Conservation (phyloP, 1,140 invertebrate species). For the Bombus polaris region DNA sequence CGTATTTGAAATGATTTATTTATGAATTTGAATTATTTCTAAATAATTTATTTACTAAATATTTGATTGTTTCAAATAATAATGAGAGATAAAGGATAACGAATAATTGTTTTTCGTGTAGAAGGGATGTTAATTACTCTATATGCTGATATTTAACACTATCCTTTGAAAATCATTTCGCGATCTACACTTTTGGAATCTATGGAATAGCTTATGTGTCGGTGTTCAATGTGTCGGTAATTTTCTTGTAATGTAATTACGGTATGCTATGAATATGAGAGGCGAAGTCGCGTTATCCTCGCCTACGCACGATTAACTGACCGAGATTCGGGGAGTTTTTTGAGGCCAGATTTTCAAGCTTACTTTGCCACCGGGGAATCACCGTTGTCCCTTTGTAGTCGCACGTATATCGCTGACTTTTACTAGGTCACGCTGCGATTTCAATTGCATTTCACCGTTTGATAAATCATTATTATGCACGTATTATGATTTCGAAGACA, state of each 20-base stretch:
- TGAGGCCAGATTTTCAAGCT: slow-evolving; percentile 21
- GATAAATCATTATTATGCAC: neutral
- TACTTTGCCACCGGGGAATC: neutral
- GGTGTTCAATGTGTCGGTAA: neutral
- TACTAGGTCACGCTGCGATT: neutral
- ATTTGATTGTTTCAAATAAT: too few relatives aligned
- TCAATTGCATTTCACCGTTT: neutral
- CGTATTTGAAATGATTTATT: too few relatives aligned
- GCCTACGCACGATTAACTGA: slow-evolving; percentile 7
- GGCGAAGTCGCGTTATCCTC: neutral
- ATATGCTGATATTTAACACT: too few relatives aligned
- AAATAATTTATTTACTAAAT: too few relatives aligned
- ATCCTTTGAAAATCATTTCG: too few relatives aligned
- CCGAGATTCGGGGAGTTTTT: slow-evolving; percentile 13
- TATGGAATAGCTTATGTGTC: neutral
- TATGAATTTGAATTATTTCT: too few relatives aligned
- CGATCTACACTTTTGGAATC: too few relatives aligned
- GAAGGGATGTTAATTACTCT: too few relatives aligned
- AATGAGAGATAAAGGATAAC: too few relatives aligned
- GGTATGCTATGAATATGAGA: neutral
- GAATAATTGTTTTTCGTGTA: too few relatives aligned
- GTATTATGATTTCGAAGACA: too few relatives aligned
- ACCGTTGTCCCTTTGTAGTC: neutral
- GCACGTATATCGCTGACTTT: neutral
- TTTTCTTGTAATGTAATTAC: slow-evolving; percentile 6